A percentile compares a stretch with the other conserved stretches of the same genome.
Evolutionary conservation across 1,140 invertebrate genomes (phyloP).

Genomic region (Eumeta japonica): DNA sequence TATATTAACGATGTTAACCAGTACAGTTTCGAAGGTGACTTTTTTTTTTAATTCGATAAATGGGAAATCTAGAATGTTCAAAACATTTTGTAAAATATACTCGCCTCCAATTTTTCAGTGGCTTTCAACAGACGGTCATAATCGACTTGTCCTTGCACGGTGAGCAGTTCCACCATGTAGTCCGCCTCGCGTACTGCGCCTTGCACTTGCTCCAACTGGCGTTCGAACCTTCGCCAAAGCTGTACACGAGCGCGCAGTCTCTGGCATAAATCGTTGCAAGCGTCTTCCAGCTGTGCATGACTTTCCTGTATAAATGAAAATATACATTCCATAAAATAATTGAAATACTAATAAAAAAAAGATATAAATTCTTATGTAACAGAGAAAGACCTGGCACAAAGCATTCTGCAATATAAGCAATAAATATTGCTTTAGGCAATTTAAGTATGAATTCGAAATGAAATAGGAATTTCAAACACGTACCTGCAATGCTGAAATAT

Average conservation of each 20-base stretch:
- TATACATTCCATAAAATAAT: neutral
- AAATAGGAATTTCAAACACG: constrained; percentile 8
- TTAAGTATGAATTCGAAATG: too few relatives aligned
- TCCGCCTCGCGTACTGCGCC: constrained; percentile 78
- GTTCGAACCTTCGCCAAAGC: constrained; percentile 73
- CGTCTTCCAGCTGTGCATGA: constrained; percentile 67
- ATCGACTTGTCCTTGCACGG: constrained; percentile 77
- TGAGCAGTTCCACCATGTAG: constrained; percentile 81
- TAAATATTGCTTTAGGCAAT: too few relatives aligned
- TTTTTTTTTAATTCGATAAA: too few relatives aligned
- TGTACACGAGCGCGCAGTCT: constrained; percentile 65
- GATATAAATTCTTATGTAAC: too few relatives aligned
- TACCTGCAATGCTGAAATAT: constrained; percentile 68
- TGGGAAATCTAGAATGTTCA: too few relatives aligned
- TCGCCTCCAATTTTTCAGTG: constrained; percentile 76
- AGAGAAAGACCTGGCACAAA: too few relatives aligned
- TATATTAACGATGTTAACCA: too few relatives aligned
- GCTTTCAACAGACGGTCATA: constrained; percentile 78
- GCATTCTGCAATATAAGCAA: too few relatives aligned
- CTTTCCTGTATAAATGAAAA: constrained; percentile 57
- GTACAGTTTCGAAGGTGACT: too few relatives aligned
- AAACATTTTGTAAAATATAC: too few relatives aligned
- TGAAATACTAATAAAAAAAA: neutral
- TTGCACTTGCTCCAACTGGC: constrained; percentile 73
- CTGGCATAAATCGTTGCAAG: constrained; percentile 64